Evolutionary conservation across 2,888 invertebrate genomes (phyloP).

Genomic region (Cryptosula pallasiana): DNA sequence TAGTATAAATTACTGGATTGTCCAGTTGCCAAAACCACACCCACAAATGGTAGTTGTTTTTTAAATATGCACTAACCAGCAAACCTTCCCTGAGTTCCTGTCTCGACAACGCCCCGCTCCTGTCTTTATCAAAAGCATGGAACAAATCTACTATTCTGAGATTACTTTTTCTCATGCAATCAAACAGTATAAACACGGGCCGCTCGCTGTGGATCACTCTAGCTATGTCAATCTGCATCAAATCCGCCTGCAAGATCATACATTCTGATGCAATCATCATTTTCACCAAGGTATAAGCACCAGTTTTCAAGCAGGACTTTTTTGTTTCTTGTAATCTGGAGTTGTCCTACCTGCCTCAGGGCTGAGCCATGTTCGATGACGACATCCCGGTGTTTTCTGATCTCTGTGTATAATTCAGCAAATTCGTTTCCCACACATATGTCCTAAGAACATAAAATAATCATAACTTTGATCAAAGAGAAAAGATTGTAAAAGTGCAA

Average conservation of each 20-base stretch:
- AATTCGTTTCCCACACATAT: conserved; percentile 16
- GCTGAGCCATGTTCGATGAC: conserved; percentile 9
- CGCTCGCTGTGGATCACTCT: conserved; percentile 13
- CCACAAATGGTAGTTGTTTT: no score
- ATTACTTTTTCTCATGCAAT: conserved; percentile 19
- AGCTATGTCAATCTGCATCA: conserved; percentile 1
- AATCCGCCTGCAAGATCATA: neutral
- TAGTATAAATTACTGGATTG: no score
- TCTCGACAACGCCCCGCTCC: neutral
- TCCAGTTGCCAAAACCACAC: no score
- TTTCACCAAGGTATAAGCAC: neutral
- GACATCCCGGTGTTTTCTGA: neutral
- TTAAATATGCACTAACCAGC: neutral
- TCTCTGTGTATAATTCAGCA: neutral
- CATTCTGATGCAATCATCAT: no score
- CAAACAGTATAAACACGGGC: conserved; percentile 10
- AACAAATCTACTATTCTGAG: conserved; percentile 18
- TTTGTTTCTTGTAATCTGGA: neutral
- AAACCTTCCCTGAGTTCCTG: conserved; percentile 16
- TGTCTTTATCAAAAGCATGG: conserved; percentile 22
- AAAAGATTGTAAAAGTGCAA: no score
- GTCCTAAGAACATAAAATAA: neutral
- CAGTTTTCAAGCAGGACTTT: neutral
- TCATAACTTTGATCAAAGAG: no score
- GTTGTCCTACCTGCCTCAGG: neutral